phyloP scores from a whole-genome alignment of 2,797 vertebrate species.

The Echiichthys vipera region DNA sequence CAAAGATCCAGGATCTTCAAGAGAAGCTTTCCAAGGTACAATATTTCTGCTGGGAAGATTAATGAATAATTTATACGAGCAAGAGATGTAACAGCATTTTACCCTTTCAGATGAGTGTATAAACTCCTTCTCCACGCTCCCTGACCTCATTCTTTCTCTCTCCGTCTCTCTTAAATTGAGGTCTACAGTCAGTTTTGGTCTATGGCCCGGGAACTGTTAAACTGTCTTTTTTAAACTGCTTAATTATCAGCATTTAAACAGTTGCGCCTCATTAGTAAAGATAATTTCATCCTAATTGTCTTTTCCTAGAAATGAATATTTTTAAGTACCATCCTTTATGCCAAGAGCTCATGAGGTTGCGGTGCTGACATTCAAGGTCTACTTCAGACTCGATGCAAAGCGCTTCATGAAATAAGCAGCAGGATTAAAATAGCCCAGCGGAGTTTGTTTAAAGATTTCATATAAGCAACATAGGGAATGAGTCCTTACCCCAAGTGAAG shows the following conservation, averaged over 20 bases:
- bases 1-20: slow-evolving; percentile 95
- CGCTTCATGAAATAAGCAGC: slow-evolving; percentile 14
- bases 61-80: slow-evolving; percentile 64
- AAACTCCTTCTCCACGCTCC: slow-evolving; percentile 15
- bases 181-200: slow-evolving; percentile 21
- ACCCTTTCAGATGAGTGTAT: slow-evolving; percentile 30
- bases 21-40: slow-evolving; percentile 95
- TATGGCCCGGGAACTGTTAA: slow-evolving; percentile 35
- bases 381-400: slow-evolving; percentile 19
- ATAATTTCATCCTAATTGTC: slow-evolving; percentile 28
- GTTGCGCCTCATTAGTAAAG: slow-evolving; percentile 35
- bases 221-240: slow-evolving; percentile 30
- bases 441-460: neutral
- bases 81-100: slow-evolving; percentile 41
- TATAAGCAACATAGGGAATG: no score
- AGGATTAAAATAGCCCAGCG: neutral
- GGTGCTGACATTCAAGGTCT: slow-evolving; percentile 17
- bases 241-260: slow-evolving; percentile 41
- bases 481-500: no score
- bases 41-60: slow-evolving; percentile 22
- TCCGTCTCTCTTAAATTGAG: slow-evolving; percentile 18
- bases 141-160: slow-evolving; percentile 36
- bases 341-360: slow-evolving; percentile 5
- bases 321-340: slow-evolving; percentile 20
- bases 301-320: slow-evolving; percentile 47